Conservation (phyloP, 2,888 invertebrate species). For the Nephrotoma appendiculata region DNA sequence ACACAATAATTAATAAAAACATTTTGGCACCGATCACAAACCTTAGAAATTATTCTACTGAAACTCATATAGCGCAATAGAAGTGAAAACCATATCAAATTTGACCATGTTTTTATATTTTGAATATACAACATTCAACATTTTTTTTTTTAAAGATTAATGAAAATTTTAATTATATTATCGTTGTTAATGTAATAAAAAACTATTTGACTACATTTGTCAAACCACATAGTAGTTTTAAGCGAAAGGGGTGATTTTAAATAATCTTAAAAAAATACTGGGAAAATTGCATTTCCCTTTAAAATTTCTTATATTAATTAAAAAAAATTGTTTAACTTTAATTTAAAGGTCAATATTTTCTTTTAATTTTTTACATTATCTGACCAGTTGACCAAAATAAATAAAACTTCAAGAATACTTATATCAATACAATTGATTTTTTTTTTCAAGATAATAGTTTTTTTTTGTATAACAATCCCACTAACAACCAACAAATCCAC, state of each 20-base stretch:
- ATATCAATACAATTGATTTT: too few relatives aligned
- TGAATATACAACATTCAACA: not conserved
- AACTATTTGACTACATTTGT: not conserved
- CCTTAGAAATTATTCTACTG: not conserved
- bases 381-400: too few relatives aligned
- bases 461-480: too few relatives aligned
- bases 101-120: not conserved
- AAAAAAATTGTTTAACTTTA: too few relatives aligned
- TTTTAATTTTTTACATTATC: too few relatives aligned
- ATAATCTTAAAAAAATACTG: too few relatives aligned
- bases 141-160: not conserved
- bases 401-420: too few relatives aligned
- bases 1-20: not conserved
- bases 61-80: not conserved
- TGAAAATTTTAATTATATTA: not conserved
- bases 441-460: too few relatives aligned
- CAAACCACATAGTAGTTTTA: not conserved
- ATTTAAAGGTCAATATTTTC: too few relatives aligned
- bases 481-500: too few relatives aligned
- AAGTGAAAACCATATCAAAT: not conserved
- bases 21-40: not conserved
- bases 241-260: not conserved
- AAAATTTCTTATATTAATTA: too few relatives aligned
- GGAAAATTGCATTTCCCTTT: too few relatives aligned
- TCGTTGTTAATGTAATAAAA: not conserved